phyloP scores from a whole-genome alignment of 2,888 invertebrate genomes.

The Laspeyria flexula region DNA sequence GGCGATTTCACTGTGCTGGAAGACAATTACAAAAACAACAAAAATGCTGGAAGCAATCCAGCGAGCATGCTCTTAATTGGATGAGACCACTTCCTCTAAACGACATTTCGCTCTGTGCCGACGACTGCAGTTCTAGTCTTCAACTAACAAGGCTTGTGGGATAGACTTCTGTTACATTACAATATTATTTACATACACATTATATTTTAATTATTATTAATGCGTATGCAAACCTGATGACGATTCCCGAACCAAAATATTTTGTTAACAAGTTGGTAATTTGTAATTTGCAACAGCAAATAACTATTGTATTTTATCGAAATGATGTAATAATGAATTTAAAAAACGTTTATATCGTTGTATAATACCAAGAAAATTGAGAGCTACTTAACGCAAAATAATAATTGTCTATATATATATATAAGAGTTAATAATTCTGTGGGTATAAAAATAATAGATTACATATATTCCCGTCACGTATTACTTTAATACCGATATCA shows the following conservation, averaged over 20 bases:
- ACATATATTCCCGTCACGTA: constrained; percentile 52
- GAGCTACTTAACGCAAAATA: constrained; percentile 18
- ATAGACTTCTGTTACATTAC: constrained; percentile 20
- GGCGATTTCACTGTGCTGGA: constrained; percentile 54
- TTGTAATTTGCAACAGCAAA: too few relatives aligned
- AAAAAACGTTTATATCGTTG: too few relatives aligned
- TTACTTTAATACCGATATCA: constrained; percentile 57
- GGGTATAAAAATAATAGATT: constrained; percentile 31
- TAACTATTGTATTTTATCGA: too few relatives aligned
- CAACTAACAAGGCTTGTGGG: constrained; percentile 50
- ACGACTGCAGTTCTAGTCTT: constrained; percentile 50
- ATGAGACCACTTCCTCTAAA: constrained; percentile 83
- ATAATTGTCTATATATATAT: too few relatives aligned
- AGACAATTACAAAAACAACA: constrained; percentile 81
- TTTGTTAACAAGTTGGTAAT: too few relatives aligned
- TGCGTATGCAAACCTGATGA: too few relatives aligned
- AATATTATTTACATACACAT: neutral
- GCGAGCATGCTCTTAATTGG: constrained; percentile 81
- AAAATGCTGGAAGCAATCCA: constrained; percentile 80
- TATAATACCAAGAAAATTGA: too few relatives aligned
- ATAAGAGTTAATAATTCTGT: too few relatives aligned
- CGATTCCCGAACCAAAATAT: too few relatives aligned
- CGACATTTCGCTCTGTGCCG: constrained; percentile 61
- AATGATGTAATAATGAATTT: too few relatives aligned
- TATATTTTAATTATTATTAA: neutral